Evolutionary conservation across 2,888 invertebrate genomes (phyloP).

Genomic region (Apeira syringaria): DNA sequence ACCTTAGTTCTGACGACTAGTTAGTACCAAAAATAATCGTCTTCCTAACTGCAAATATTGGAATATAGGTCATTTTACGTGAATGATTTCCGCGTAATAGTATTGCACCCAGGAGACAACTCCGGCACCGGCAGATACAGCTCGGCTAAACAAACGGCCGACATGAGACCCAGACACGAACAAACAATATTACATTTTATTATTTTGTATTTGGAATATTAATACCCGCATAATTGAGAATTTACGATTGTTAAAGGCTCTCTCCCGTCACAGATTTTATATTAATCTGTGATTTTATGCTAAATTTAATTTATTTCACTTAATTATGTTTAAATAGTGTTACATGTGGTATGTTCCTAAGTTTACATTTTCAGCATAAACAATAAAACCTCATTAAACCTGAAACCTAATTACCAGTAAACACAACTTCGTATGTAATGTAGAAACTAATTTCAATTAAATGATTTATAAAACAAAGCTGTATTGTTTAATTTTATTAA

Average conservation of each 20-base stretch:
- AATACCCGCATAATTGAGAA: slow-evolving; percentile 36
- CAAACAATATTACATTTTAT: slow-evolving; percentile 58
- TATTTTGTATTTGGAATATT: slow-evolving; percentile 46
- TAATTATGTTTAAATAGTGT: too few species aligned
- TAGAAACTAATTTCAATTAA: too few species aligned
- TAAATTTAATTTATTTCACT: too few species aligned
- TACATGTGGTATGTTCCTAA: too few species aligned
- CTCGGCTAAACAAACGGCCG: slow-evolving; percentile 4
- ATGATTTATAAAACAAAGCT: too few species aligned
- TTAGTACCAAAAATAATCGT: too few species aligned
- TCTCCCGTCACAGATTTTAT: slow-evolving; percentile 7
- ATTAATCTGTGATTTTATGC: neutral
- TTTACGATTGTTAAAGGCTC: slow-evolving; percentile 21
- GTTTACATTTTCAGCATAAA: too few species aligned
- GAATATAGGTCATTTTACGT: slow-evolving; percentile 29
- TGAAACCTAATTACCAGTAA: too few species aligned
- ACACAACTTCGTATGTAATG: too few species aligned
- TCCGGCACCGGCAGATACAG: neutral
- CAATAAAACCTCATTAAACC: too few species aligned
- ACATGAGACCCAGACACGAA: slow-evolving; percentile 32
- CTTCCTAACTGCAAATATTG: neutral
- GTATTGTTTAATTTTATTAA: too few species aligned
- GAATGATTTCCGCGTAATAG: slow-evolving; percentile 57
- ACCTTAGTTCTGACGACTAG: too few species aligned
- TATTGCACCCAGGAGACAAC: slow-evolving; percentile 40